phyloP scores from a whole-genome alignment of 2,797 vertebrate species.

The Brachyalestes nurse region DNA sequence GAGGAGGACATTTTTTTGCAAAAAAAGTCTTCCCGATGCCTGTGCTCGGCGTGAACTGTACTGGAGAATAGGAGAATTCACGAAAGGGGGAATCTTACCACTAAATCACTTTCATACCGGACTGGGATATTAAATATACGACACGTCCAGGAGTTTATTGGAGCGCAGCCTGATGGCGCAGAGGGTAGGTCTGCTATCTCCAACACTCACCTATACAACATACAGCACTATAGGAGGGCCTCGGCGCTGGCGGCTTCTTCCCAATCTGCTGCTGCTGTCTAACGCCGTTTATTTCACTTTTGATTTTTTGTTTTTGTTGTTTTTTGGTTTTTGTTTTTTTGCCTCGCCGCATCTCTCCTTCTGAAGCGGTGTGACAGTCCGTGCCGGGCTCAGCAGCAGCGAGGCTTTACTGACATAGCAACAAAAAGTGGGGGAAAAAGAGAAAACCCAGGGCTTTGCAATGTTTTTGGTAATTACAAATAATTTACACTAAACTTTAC shows the following conservation, averaged over 20 bases:
- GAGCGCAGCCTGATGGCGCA: conserved; percentile 99
- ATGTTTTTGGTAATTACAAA: conserved; percentile 95
- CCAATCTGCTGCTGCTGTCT: conserved; percentile 76
- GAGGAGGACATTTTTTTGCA: conserved; percentile 73
- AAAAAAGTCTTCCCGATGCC: conserved; percentile 83
- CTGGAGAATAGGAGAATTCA: conserved; percentile 90
- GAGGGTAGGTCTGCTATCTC: conserved; percentile 99
- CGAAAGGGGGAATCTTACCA: conserved; percentile 83
- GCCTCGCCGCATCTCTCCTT: conserved; percentile 68
- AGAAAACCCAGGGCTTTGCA: conserved; percentile 71
- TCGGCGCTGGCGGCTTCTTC: conserved; percentile 83
- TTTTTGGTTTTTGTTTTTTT: too few species aligned
- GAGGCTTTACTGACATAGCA: conserved; percentile 70
- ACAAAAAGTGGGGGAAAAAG: conserved; percentile 78
- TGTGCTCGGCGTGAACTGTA: conserved; percentile 79
- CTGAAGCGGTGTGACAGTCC: conserved; percentile 73
- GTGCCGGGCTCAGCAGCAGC: conserved; percentile 70
- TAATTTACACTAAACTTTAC: conserved; percentile 43
- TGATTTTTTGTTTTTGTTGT: background rate
- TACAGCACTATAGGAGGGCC: conserved; percentile 85
- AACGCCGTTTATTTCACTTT: conserved; percentile 73
- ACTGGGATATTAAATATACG: conserved; percentile 99
- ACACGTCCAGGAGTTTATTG: conserved; percentile 98
- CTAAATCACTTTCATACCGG: conserved; percentile 95
- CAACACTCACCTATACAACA: conserved; percentile 84